Base-by-base conservation (phyloP, 2,797 vertebrate genomes). In the Sebastes trivittatus region DNA sequence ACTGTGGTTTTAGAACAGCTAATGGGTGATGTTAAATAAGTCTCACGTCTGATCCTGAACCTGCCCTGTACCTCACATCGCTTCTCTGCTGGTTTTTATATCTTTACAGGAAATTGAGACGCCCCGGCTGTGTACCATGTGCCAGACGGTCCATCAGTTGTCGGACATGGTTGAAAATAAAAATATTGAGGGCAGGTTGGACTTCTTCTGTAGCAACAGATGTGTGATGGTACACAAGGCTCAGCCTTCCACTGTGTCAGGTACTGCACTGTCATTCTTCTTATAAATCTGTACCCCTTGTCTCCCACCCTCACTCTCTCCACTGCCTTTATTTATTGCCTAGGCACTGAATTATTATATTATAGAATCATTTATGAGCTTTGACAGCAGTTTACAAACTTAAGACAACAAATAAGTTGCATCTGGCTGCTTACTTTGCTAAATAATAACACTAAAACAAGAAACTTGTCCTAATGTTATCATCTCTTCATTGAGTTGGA, bases 201-300 rank as follows among this genome's bases (percentile, higher is more conserved):
- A 97, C 60, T 95, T 98, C 62, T 99, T 97, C 89, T 99, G 98
- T 90, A 97, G 97, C 67, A 91, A 94, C 84, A 96, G 96, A 85
- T 99, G 98, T 78, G 92, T 97, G 90, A 96, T 96, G 67, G 97
- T 97, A 0, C 94, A 97, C 87, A 95, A 95, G 94, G 96, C 97
- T 46, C 97, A 97, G 94, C 83, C 89, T 34, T 90, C 96, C 87
- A 95, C 96, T 64, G 91, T 94, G 59, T 91, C 96, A 94, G 97
- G 97, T 92, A 70, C 6, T 9, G 1, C 25, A 20, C 52, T n/a
- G 10, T 4, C 32, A 32, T 54, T 46, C 10, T 18, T 23, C 11
- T 23, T 34, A 36, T 9, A n/a, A 4, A 30, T 13, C 34, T 23
- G 1, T 16, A 18, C 58, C 10, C 18, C n/a, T 6, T 32, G 6